These are phyloP conservation scores for Python bivittatus DNA, from an alignment of 2,113 vertebrate genomes.

Conservation along the genomic window DNA sequence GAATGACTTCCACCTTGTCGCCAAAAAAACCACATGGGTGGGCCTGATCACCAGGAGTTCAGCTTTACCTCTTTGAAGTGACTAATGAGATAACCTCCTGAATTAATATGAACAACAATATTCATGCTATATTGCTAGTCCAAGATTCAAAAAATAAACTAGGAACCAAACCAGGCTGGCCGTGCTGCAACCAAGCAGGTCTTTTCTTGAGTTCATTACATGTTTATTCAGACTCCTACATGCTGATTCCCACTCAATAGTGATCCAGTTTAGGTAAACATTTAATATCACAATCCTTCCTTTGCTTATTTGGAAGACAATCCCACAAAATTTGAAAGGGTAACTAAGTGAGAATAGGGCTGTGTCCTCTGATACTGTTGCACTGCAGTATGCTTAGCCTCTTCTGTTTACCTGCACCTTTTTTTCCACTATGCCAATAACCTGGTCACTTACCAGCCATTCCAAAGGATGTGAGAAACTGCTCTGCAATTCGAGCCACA, in stretches of 20 bases:
- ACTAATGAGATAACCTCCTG: neutral
- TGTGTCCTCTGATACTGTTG: neutral
- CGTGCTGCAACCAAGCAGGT: neutral
- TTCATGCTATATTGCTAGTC: neutral
- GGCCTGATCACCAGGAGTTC: neutral
- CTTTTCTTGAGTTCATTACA: neutral
- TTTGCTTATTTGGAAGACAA: neutral
- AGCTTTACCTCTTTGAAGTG: neutral
- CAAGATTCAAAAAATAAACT: neutral
- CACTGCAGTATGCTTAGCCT: neutral
- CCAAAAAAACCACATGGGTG: neutral
- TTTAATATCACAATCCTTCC: neutral
- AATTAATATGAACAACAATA: neutral
- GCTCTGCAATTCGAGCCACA: slow-evolving; percentile 49
- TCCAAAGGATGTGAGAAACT: slow-evolving; percentile 58
- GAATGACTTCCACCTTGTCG: neutral
- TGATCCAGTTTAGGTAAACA: neutral
- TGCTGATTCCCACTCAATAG: neutral
- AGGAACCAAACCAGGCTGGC: neutral
- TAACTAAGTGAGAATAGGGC: neutral
- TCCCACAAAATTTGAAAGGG: neutral
- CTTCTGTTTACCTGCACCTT: neutral
- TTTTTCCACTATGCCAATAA: no score
- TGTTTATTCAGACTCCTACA: neutral
- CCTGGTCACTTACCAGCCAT: slow-evolving; percentile 58